These are phyloP conservation scores for Ardeotis arabs DNA, from an alignment of 2,113 vertebrate genomes.

Conservation along the genomic window DNA sequence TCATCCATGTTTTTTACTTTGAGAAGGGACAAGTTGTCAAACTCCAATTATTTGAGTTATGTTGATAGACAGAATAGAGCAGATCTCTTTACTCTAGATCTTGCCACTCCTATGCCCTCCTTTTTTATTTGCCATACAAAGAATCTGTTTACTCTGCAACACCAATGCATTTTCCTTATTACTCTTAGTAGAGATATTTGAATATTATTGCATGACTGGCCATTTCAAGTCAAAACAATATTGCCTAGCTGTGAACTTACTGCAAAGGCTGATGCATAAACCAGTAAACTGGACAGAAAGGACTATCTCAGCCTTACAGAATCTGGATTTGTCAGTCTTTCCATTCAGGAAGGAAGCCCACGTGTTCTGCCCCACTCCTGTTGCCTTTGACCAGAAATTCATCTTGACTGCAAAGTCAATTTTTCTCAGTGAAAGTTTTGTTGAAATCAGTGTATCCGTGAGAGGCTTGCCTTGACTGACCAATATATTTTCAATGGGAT, in stretches of 20 bases:
- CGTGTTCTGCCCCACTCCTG: neutral
- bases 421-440: neutral
- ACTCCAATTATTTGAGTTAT: neutral
- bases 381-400: neutral
- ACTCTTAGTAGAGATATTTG: neutral
- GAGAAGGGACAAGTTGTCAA: neutral
- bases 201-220: neutral
- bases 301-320: neutral
- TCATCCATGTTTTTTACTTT: neutral
- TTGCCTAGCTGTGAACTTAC: neutral
- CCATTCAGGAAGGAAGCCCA: neutral
- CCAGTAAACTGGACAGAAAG: neutral
- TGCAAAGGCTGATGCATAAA: neutral
- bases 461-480: neutral
- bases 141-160: neutral
- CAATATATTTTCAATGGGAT: neutral
- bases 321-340: neutral
- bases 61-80: neutral
- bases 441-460: neutral
- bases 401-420: neutral
- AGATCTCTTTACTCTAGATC: neutral
- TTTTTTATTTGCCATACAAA: neutral
- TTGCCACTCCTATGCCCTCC: accelerated
- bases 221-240: neutral
- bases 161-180: neutral